Conservation (phyloP, 2,888 invertebrate genomes). For the Tetrapedia diversipes region DNA sequence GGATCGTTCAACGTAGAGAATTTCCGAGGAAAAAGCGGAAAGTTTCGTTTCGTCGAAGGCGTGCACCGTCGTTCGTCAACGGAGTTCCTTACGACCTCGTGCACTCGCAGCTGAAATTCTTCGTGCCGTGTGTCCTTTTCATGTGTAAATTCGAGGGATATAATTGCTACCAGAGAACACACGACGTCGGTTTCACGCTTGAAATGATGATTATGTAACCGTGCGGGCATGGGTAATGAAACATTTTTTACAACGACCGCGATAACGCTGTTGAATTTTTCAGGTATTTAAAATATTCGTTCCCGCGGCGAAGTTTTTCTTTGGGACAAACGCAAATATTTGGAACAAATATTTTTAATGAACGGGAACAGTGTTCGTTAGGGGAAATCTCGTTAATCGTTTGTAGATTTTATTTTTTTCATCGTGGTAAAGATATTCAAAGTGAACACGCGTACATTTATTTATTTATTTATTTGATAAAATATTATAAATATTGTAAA, state of each 20-base stretch:
- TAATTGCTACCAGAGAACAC: constrained; percentile 57
- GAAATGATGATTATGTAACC: constrained; percentile 61
- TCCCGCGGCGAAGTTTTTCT: not conserved
- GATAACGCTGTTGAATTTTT: constrained; percentile 45
- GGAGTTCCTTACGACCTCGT: constrained; percentile 26
- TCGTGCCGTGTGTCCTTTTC: constrained; percentile 59
- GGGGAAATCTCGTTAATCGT: not conserved
- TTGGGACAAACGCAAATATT: not conserved
- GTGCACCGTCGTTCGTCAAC: not conserved
- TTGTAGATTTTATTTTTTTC: constrained; percentile 1
- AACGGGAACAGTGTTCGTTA: not conserved
- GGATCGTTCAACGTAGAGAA: not conserved
- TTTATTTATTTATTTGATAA: too few relatives aligned
- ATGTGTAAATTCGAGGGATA: constrained; percentile 71
- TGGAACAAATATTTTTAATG: too few relatives aligned
- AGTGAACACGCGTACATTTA: not conserved
- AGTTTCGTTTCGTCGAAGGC: not conserved
- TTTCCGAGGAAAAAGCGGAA: not conserved
- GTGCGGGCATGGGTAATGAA: constrained; percentile 42
- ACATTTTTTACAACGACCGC: constrained; percentile 36
- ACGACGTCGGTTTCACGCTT: constrained; percentile 40
- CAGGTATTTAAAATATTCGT: not conserved
- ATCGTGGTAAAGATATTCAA: not conserved
- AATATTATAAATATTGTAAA: too few relatives aligned
- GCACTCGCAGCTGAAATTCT: constrained; percentile 50